phyloP scores from a whole-genome alignment of 37 sponge, comb jelly and placozoan genomes.

The Ephydatia muelleri region DNA sequence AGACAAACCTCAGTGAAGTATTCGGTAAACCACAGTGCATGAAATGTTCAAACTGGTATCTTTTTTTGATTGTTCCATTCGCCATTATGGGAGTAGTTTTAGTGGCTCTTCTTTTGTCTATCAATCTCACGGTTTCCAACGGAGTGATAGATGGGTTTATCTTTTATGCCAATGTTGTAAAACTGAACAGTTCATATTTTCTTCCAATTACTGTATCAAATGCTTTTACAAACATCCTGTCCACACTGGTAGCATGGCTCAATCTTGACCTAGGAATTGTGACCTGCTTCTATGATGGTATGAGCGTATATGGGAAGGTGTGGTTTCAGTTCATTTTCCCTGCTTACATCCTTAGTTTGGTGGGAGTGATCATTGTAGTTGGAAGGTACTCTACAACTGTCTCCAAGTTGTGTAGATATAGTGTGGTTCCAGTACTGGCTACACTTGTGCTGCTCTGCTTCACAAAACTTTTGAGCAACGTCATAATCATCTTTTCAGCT shows the following conservation, averaged over 20 bases:
- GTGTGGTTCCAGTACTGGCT: constrained; percentile 4
- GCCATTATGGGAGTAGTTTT: constrained; percentile 2
- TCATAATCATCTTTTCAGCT: background rate
- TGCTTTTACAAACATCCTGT: background rate
- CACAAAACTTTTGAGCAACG: constrained; percentile 8
- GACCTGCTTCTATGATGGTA: constrained; percentile 9
- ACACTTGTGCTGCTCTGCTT: background rate
- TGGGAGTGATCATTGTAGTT: background rate
- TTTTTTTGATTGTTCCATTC: background rate
- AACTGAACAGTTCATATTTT: background rate
- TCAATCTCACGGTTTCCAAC: constrained; percentile 13
- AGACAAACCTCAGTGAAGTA: background rate
- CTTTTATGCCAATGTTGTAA: constrained; percentile 6
- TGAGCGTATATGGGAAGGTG: background rate
- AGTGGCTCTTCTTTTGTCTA: background rate
- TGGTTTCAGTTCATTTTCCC: constrained; percentile 22
- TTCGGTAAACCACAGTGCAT: constrained; percentile 1
- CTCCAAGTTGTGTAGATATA: background rate
- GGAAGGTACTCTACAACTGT: background rate
- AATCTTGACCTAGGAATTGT: constrained; percentile 20
- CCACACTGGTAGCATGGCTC: background rate
- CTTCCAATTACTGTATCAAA: background rate
- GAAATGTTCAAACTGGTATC: constrained; percentile 3
- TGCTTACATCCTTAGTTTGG: background rate
- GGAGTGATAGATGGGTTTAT: constrained; percentile 15